phyloP scores from a whole-genome alignment of 2,113 vertebrate genomes.

The Indicator maculatus region DNA sequence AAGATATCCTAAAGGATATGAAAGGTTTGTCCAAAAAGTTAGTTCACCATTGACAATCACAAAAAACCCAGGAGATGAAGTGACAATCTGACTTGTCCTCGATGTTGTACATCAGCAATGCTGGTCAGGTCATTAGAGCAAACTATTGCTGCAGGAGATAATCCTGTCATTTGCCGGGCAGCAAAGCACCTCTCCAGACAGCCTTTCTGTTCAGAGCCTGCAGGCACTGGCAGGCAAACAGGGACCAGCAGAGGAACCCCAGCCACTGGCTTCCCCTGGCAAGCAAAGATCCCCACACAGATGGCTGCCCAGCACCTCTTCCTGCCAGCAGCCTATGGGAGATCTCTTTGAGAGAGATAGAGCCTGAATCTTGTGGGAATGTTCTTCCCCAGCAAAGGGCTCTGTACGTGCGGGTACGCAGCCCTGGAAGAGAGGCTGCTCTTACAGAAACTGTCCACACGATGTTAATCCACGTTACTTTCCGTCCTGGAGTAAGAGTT shows the following conservation, averaged over 20 bases:
- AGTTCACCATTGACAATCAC: neutral
- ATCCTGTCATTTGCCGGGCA: neutral
- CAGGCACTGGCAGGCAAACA: neutral
- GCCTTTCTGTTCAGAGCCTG: neutral
- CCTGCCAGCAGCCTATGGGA: neutral
- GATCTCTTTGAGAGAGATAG: neutral
- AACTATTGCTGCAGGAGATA: neutral
- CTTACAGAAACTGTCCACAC: neutral
- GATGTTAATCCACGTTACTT: neutral
- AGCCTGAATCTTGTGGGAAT: neutral
- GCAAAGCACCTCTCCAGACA: neutral
- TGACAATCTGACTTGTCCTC: neutral
- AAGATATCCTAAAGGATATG: neutral
- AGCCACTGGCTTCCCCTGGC: neutral
- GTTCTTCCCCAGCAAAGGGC: neutral
- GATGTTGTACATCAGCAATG: too few relatives aligned
- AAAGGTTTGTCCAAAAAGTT: neutral
- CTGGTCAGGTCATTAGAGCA: too few relatives aligned
- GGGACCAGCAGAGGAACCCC: neutral
- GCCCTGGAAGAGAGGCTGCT: neutral
- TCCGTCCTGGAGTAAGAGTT: neutral
- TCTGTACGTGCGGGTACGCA: rapidly evolving
- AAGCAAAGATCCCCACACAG: neutral
- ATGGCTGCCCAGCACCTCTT: neutral
- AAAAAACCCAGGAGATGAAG: neutral